Evolutionary conservation across 2,113 vertebrate genomes (phyloP).

Genomic region (Geococcyx californianus): DNA sequence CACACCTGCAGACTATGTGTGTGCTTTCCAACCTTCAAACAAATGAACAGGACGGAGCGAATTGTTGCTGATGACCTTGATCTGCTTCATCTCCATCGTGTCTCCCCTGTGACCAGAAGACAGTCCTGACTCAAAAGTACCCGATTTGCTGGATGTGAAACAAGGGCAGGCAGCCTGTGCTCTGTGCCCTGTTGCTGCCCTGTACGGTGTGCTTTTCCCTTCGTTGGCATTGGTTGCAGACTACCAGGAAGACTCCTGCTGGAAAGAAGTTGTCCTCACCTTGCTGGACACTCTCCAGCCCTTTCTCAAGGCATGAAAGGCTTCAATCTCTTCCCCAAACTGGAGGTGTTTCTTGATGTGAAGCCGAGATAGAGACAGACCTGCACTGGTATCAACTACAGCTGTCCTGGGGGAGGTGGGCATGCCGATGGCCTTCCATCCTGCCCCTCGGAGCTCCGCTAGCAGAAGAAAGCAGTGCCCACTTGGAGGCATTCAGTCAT

Average conservation of each 20-base stretch:
- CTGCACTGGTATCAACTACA: neutral
- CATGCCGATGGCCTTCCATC: neutral
- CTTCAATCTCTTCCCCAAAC: neutral
- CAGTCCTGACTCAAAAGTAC: neutral
- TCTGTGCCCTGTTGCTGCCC: neutral
- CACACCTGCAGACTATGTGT: neutral
- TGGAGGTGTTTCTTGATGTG: neutral
- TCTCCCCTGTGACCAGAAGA: neutral
- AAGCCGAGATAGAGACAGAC: neutral
- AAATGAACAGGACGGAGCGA: neutral
- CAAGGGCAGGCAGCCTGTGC: neutral
- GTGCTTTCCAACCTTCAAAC: neutral
- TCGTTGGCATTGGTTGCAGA: fast-evolving
- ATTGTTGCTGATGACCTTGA: neutral
- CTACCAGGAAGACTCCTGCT: neutral
- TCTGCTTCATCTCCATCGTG: neutral
- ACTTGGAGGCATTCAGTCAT: neutral
- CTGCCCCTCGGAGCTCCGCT: neutral
- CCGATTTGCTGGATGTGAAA: neutral
- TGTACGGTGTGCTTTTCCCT: fast-evolving
- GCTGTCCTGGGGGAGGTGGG: neutral
- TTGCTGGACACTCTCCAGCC: neutral
- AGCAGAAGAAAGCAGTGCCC: neutral
- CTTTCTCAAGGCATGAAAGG: neutral
- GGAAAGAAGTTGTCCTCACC: neutral